Conservation (phyloP, 2,888 invertebrate species). For the Odiellus spinosus region DNA sequence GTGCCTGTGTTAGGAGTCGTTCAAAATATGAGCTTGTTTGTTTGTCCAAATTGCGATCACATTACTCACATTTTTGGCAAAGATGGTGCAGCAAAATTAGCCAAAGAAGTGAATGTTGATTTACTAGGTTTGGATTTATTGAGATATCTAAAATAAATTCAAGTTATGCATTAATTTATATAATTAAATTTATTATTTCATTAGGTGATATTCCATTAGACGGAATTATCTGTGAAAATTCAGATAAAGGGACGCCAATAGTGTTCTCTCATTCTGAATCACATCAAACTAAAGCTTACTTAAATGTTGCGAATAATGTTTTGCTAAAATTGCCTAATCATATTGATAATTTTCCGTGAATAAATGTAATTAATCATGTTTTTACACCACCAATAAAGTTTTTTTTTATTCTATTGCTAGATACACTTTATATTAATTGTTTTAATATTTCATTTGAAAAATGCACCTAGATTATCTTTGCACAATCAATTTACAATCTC, state of each 20-base stretch:
- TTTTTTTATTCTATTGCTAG: no score
- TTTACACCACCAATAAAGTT: no score
- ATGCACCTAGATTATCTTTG: no score
- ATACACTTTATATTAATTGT: no score
- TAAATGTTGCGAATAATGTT: no score
- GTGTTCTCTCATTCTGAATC: constrained; percentile 48
- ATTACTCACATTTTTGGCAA: constrained; percentile 55
- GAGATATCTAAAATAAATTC: no score
- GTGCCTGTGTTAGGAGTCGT: constrained; percentile 73
- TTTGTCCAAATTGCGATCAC: constrained; percentile 60
- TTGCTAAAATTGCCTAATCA: no score
- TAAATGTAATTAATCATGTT: no score
- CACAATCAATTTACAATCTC: no score
- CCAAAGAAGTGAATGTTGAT: constrained; percentile 35
- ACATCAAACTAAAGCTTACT: constrained; percentile 18
- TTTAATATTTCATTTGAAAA: no score
- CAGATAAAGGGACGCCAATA: constrained; percentile 58
- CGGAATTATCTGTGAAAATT: constrained; percentile 46
- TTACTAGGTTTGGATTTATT: constrained; percentile 37
- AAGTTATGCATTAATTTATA: background rate
- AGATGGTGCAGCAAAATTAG: constrained; percentile 40
- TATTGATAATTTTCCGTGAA: no score
- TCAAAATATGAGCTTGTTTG: constrained; percentile 71
- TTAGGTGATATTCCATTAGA: constrained; percentile 53
- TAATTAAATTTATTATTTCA: background rate